Base-by-base conservation (phyloP, 2,113 vertebrate species). In the Neoarius graeffei region DNA sequence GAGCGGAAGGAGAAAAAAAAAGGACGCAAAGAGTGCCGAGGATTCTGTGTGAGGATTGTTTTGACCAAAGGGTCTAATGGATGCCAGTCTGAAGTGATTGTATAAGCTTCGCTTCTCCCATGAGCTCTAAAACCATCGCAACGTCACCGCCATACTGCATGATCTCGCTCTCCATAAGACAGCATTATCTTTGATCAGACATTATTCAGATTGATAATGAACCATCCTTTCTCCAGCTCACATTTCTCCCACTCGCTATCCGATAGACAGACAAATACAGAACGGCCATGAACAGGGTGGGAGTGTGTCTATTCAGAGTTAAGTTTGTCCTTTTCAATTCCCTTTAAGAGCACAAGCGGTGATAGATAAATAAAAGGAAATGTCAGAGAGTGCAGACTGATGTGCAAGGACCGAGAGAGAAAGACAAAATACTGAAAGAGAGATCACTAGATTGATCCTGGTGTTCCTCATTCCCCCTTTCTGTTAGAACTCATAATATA, bases 181-280 rank as follows among this genome's bases (percentile, higher is more conserved):
- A 57, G 71, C 74, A 81, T 69, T 85, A 59, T 25, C 50, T 87
- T 85, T 87, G 57, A 87, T 89, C 83, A 76, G 76, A 19, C 85
- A 50, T 81, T 66, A 87, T 89, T 89, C 85, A 81, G 84, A 85
- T 73, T 76, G 57, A 89, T 54, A 25, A 42, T 35, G 80, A 81
- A 42, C 54, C 56, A 52, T 42, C 23, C 76, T 81, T 84, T 77
- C 81, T 79, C n/a, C n/a, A 62, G 42, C 74, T 73, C 79, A 23
- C 52, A 64, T 67, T 85, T 64, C 85, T 81, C 30, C 83, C 30
- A 60, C 82, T 81, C 81, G 8, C 76, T 85, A 81, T 89, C 56
- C 19, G 5, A 87, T 87, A 86, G 82, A 89, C 85, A 86, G 82
- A 89, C 85, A 84, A 87, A 87, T 84, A 87, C 11, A 74, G 27